Evolutionary conservation across 37 sponge, comb jelly and placozoan genomes (phyloP).

Genomic region (Theonella swinhoei): DNA sequence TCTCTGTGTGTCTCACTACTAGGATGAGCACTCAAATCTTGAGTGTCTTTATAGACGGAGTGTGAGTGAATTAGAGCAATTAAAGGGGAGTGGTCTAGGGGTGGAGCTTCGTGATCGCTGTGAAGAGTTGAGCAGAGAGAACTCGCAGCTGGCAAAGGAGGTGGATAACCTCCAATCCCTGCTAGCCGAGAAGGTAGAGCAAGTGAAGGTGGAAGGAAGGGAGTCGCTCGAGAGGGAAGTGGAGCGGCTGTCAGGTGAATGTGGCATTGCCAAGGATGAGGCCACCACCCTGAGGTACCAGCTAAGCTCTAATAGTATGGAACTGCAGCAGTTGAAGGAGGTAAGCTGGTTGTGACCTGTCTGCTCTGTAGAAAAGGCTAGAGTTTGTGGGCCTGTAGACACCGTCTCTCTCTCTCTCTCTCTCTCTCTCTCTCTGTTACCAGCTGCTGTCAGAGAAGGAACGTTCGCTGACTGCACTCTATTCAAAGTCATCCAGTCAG

Average conservation of each 20-base stretch:
- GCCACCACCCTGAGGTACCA: conserved; percentile 55
- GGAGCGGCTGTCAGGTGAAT: neutral
- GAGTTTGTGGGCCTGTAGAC: neutral
- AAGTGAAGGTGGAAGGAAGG: neutral
- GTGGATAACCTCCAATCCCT: no score
- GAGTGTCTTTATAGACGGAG: no score
- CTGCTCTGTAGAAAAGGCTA: neutral
- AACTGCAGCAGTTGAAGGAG: conserved; percentile 54
- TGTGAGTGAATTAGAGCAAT: no score
- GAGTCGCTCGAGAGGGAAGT: conserved; percentile 13
- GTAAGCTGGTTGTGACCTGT: conserved; percentile 41
- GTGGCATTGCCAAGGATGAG: conserved; percentile 37
- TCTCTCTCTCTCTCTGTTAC: neutral
- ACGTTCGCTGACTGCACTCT: neutral
- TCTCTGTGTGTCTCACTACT: no score
- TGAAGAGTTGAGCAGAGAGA: no score
- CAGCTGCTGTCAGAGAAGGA: neutral
- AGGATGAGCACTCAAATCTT: no score
- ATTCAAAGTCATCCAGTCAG: neutral
- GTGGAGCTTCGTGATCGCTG: no score
- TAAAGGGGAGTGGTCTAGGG: no score
- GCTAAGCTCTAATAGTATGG: conserved; percentile 65
- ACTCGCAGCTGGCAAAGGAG: no score
- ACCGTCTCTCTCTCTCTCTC: neutral
- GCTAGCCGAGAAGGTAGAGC: neutral